Base-by-base conservation (phyloP, 2,113 vertebrate species). In the Cochlearius cochlearius region DNA sequence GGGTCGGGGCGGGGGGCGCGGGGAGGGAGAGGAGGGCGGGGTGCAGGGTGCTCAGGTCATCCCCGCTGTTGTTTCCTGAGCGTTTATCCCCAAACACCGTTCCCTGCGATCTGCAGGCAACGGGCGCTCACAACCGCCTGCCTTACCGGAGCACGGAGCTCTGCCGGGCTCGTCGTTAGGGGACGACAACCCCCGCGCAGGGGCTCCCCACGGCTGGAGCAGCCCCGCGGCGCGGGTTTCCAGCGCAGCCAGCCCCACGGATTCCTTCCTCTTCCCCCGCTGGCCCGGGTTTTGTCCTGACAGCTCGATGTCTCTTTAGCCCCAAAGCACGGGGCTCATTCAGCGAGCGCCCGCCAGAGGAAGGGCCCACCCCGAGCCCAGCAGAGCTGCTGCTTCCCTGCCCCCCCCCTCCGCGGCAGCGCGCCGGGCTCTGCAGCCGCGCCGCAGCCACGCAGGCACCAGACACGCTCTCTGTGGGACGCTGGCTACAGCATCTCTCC, bases 1-100 rank as follows among this genome's bases (percentile, higher is more conserved):
- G 62, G 59, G 26, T 21, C 1, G 1, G 49, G 1, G 2, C 0
- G 1, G 38, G 4, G 29, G 53, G 41, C 1, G 4, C 27, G 16
- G 10, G 63, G 63, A 26, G 34, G 22, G 34, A 38, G 60, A 52
- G 34, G 55, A 47, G 63, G 49, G 39, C 6, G 13, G 68, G 30
- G 49, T 10, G 32, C 4, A 3, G 47, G 86, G 47, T 59, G 77
- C 71, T 59, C 68, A 19, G 68, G 56, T 38, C 58, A 64, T 15
- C 45, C 34, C 2, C 0, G 9, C 14, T 32, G 3, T 4, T 41
- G 32, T 34, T 5, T 27, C 26, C 11, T 1, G 12, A 58, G 32
- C 0, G 0, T 43, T 43, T 22, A n/a, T 27, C 32, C 69, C 55
- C 69, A 41, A 8, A 52, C 12, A 7, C 27, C 8, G 0, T 45